Evolutionary conservation across 2,113 vertebrate genomes (phyloP), one percentile per base, ranked within the genome.

Genomic region (Nerophis ophidion): DNA sequence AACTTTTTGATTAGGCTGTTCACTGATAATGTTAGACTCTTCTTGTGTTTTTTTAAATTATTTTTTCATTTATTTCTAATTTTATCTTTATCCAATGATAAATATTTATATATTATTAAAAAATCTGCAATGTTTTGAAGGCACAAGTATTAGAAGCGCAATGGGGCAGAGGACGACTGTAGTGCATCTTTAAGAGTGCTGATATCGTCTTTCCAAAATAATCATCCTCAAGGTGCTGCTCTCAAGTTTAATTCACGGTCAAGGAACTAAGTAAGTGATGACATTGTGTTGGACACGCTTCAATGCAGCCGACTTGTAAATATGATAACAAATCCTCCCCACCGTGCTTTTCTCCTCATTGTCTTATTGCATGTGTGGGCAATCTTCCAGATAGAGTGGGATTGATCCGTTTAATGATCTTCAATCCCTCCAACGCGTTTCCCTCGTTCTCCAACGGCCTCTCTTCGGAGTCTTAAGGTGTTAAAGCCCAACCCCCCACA

Each of bases 371-470:
- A 79, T 74, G 70, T 77, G 72, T 83, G 81, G 81, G 73, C 83
- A 81, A 82, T 81, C 78, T 87, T 84, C 76, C 80, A 83, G 74
- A 84, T 75, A 78, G 78, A 85, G 66, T 49, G 64, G 47, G 83
- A 86, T 86, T 81, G 85, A 87, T 88, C 66, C 53, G 50, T 77
- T 72, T 84, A 85, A 82, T 84, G 82, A 87, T 84, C 77, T 82
- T 72, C 81, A 81, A 68, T 79, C 74, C 79, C 70, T 74, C 59
- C 67, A 65, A 73, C 61, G 65, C 59, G 57, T 83, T 71, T 61
- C 69, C 71, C 76, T 74, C 75, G 68, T 71, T 65, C 64, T 57
- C 78, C 75, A 80, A 83, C 75, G 77, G 77, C 61, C 52, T 66
- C 61, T 56, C 60, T 75, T 66, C 47, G 77, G 79, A 67, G 46